Evolutionary conservation across 2,888 invertebrate genomes (phyloP), one percentile per base, ranked within the genome.

Genomic region (Ophion costatus): DNA sequence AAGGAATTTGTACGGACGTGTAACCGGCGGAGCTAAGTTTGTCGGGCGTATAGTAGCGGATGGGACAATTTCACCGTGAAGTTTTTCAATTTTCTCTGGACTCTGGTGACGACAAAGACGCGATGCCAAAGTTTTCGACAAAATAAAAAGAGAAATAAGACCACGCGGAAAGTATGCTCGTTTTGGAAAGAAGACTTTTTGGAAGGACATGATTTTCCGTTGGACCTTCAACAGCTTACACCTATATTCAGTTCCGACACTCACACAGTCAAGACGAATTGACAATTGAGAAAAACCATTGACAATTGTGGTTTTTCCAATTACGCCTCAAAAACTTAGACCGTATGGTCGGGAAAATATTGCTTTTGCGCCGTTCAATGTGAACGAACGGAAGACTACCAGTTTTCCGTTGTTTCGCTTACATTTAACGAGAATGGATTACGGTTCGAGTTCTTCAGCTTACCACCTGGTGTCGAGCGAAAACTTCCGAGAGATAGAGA

Each of bases 41-140:
- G 86, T 88, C 82, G 87, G 86, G 91, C 90, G 90, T 87, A 87
- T 86, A 91, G 89, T 86, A 63, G 74, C 75, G 77, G 88, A 88
- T 88, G 89, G 89, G 90, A 92, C 93, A 92, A 92, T 93, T 93
- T 92, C 82, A 59, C 56, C 80, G 79, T 87, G 90, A 93, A 93
- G 93, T 93, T 93, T 93, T 93, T 93, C 93, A 93, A 93, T 93
- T 93, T 93, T 90, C 91, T 87, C 88, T 86, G 80, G 85, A 77
- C 85, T 61, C 69, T 33, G 80, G 59, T 66, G 83, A 83, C 74
- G 69, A 33, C 56, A 45, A 64, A 70, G 76, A 74, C 59, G 51
- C 56, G 45, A 33, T 29, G 73, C 66, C 59, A 57, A 56, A 77
- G 80, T 70, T 45, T 29, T 69, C 56, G 59, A 59, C 63, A 69